These are phyloP conservation scores for Nipponia nippon DNA, from an alignment of 2,113 vertebrate species.

Conservation along the genomic window DNA sequence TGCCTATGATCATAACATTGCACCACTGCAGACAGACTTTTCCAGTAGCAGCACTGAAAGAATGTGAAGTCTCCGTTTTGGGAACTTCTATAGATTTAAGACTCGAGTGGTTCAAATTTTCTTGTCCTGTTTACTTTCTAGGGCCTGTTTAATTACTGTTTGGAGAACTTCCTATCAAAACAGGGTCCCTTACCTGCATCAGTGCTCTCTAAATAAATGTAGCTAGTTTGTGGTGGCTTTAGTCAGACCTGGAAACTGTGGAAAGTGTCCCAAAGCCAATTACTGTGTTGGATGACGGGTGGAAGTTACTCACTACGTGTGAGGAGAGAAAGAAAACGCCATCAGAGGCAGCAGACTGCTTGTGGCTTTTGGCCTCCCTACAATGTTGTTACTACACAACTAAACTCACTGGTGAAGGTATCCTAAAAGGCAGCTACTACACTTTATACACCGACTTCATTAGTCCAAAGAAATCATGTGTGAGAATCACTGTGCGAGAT, in stretches of 20 bases:
- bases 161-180: neutral
- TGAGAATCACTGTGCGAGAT: neutral
- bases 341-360: neutral
- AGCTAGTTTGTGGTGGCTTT: neutral
- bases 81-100: neutral
- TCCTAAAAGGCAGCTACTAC: slow-evolving; percentile 5
- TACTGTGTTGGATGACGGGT: neutral
- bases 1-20: slow-evolving; percentile 91
- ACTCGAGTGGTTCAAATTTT: neutral
- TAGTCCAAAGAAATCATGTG: neutral
- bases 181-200: neutral
- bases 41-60: slow-evolving; percentile 82
- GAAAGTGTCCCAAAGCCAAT: neutral
- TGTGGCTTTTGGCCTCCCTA: neutral
- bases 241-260: neutral
- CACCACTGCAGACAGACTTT: slow-evolving; percentile 94
- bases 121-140: neutral
- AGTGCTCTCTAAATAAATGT: neutral
- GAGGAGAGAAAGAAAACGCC: neutral
- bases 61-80: slow-evolving; percentile 59
- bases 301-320: neutral
- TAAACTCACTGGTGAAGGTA: neutral
- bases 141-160: neutral
- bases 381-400: neutral
- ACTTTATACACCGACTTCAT: neutral